Percentiles rank a stretch among this genome's conserved stretches.
phyloP scores from a whole-genome alignment of 2,113 vertebrate genomes.

The Coregonus clupeaformis region DNA sequence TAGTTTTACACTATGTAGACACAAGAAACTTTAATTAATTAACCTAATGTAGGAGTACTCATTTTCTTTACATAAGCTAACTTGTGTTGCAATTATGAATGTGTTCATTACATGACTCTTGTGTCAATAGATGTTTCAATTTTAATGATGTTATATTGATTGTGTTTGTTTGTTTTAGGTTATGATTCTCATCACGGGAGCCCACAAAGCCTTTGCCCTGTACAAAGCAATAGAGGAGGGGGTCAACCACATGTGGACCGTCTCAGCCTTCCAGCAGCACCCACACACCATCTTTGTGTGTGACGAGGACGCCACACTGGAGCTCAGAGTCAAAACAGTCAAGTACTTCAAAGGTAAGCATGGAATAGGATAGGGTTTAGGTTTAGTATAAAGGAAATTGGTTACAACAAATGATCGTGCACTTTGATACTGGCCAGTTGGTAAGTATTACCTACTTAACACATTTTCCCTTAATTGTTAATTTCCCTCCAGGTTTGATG shows the following conservation, averaged over 20 bases:
- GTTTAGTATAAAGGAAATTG: too few relatives aligned
- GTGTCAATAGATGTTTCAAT: neutral
- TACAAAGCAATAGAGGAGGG: slow-evolving; percentile 98
- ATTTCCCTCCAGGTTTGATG: slow-evolving; percentile 85
- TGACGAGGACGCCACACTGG: slow-evolving; percentile 94
- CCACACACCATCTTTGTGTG: slow-evolving; percentile 90
- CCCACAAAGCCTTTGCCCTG: slow-evolving; percentile 93
- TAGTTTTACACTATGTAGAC: too few relatives aligned
- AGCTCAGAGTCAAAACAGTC: slow-evolving; percentile 92
- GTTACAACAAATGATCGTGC: neutral
- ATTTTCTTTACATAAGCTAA: too few relatives aligned
- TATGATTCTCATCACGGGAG: slow-evolving; percentile 96
- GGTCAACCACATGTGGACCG: slow-evolving; percentile 97
- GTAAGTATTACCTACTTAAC: neutral
- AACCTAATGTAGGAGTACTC: too few relatives aligned
- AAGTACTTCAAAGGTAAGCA: slow-evolving; percentile 93
- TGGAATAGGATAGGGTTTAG: neutral
- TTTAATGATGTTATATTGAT: neutral
- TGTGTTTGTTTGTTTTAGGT: slow-evolving; percentile 71
- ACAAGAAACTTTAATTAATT: too few relatives aligned
- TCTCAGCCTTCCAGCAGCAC: slow-evolving; percentile 97
- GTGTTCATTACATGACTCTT: neutral
- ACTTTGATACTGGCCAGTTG: neutral
- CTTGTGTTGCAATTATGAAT: too few relatives aligned
- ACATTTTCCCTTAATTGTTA: neutral